Conservation (phyloP, 2,113 vertebrate species). For the Emydocephalus ijimae region DNA sequence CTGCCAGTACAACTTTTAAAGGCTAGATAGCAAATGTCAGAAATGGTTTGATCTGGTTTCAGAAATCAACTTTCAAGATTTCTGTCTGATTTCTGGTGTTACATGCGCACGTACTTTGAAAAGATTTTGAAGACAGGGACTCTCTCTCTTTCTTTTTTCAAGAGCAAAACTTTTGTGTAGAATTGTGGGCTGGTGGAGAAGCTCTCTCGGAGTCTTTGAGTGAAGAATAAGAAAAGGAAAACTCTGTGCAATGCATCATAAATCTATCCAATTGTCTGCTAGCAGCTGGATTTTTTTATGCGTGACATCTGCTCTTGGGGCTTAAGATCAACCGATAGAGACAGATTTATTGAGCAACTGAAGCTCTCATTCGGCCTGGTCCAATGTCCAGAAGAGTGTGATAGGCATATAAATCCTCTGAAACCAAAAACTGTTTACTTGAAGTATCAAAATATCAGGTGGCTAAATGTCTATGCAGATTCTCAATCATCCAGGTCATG, state of each 20-base stretch:
- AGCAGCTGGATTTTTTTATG: conserved; percentile 22
- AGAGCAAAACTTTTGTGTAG: conserved; percentile 60
- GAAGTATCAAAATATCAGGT: not conserved
- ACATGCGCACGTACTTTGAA: conserved; percentile 48
- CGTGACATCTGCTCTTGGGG: conserved; percentile 25
- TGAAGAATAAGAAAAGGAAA: conserved; percentile 10
- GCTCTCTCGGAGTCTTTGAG: conserved; percentile 28
- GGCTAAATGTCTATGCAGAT: not conserved
- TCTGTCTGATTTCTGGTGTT: conserved; percentile 56
- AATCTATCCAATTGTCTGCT: conserved; percentile 22
- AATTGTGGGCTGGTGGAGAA: conserved; percentile 23
- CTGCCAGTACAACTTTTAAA: conserved; percentile 53
- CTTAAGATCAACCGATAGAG: conserved; percentile 13
- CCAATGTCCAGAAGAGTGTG: not conserved
- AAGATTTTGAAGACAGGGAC: conserved; percentile 62
- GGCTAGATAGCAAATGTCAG: conserved; percentile 71
- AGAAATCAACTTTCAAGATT: conserved; percentile 67
- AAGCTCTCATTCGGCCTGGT: conserved; percentile 3
- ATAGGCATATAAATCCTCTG: not conserved
- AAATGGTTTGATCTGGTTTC: conserved; percentile 69
- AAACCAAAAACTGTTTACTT: not conserved
- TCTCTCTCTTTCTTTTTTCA: not conserved
- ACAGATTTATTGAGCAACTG: not conserved
- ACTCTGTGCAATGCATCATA: conserved; percentile 1
- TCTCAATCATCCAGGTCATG: not conserved